Conservation (phyloP, 2,888 invertebrate genomes). For the Alloscopus bannaensis region DNA sequence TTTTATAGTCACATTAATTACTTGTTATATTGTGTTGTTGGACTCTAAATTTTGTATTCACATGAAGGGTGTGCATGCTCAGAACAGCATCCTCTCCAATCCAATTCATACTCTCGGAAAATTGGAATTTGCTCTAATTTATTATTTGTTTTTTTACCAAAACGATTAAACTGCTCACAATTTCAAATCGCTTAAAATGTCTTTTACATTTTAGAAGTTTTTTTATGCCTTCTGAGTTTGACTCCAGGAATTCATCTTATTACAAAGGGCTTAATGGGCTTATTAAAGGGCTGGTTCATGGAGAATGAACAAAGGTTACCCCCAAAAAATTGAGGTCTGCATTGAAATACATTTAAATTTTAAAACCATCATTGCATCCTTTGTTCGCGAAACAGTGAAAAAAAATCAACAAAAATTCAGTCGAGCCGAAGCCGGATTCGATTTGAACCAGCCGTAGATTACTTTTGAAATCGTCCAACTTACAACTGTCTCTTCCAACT, state of each 20-base stretch:
- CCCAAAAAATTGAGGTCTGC: not conserved
- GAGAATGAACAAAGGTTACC: not conserved
- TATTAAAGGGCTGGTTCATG: not conserved
- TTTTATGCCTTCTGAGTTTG: too few species aligned
- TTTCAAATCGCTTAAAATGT: too few species aligned
- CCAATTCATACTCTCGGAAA: too few species aligned
- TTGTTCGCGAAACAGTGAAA: conserved; percentile 24
- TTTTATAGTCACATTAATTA: not conserved
- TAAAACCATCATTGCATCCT: not conserved
- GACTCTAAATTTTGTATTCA: not conserved
- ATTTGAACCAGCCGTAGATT: conserved; percentile 74
- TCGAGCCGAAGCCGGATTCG: too few species aligned
- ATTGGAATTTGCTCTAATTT: too few species aligned
- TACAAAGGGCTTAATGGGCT: not conserved
- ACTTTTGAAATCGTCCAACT: conserved; percentile 71
- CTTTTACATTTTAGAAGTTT: too few species aligned
- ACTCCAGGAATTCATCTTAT: not conserved
- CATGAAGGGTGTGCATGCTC: too few species aligned
- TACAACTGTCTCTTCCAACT: conserved; percentile 69
- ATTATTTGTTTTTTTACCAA: too few species aligned
- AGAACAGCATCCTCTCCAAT: too few species aligned
- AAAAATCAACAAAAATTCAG: conserved; percentile 69
- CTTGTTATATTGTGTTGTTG: conserved; percentile 1
- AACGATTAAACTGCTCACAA: too few species aligned
- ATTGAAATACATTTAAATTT: not conserved